Base-by-base conservation (phyloP, 2,888 invertebrate genomes). In the Melikaiella ostensackeni region DNA sequence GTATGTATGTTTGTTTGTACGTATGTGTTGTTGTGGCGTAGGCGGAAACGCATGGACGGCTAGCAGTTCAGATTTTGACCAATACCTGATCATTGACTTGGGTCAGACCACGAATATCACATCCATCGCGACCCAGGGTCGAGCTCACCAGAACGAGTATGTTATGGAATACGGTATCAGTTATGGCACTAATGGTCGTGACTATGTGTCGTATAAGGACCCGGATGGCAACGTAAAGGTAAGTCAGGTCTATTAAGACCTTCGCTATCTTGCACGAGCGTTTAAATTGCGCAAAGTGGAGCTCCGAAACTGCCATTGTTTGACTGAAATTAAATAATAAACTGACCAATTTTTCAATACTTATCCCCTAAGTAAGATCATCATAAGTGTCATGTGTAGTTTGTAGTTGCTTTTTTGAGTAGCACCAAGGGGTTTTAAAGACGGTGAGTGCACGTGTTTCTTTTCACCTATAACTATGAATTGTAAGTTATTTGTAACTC, bases 1-100 rank as follows among this genome's bases (percentile, higher is more conserved):
- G 88, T 89, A 89, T 83, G 66, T 70, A 86, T 88, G 85, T 87
- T 19, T 19, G 19, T 46, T n/a, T 50, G 46, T 50, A 50, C 27
- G 66, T 70, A 86, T 88, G 84, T 87, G 75, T 85, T 87, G 81
- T 85, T 90, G 87, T 88, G 89, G 88, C 91, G 88, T 95, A 97
- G 97, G 96, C 94, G 94, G 94, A 91, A 96, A 96, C 93, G 97
- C 97, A 89, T 98, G 98, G 98, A 97, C 97, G 84, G 97, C 98
- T 76, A 95, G 95, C 89, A 95, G 94, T 92, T 97, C 96, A 90
- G 98, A 99, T 93, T 97, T 97, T 92, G 96, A 95, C 91, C 99
- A 99, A 92, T 96, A 96, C 92, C 94, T 99, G 86, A 95, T 96
- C 83, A 94, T 99, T 90, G 98, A 99, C 93, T 93, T 99, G 92